A percentile compares a stretch with the other conserved stretches of the same genome.
Conservation (phyloP, 2,797 vertebrate genomes). For the Thripadectes ignobilis region DNA sequence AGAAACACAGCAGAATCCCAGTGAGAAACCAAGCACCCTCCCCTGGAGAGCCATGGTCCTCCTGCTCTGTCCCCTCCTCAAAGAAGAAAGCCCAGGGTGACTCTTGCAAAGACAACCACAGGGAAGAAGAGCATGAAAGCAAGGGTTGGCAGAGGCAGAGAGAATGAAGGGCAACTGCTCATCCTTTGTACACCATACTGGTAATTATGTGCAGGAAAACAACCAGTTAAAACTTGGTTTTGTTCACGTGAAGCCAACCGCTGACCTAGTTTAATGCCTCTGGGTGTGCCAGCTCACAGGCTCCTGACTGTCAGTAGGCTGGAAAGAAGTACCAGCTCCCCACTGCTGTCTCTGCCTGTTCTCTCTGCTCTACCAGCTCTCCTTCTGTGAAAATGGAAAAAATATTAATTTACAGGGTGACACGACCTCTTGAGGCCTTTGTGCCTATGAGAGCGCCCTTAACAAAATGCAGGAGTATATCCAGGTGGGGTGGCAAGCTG, state of each 20-base stretch:
- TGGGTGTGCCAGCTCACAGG: neutral
- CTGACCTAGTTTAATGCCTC: constrained; percentile 14
- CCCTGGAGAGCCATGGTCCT: neutral
- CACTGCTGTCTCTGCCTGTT: neutral
- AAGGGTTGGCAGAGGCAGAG: neutral
- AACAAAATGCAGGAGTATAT: neutral
- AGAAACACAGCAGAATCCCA: neutral
- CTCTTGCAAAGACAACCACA: neutral
- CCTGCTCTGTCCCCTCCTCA: neutral
- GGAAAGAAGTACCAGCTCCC: neutral
- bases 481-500: neutral
- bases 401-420: neutral
- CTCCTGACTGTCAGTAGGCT: neutral
- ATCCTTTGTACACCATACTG: neutral
- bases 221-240: neutral
- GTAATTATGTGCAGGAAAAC: neutral
- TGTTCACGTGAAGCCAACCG: neutral
- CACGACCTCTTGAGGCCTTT: neutral
- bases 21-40: neutral
- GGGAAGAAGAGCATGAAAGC: neutral
- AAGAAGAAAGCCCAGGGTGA: neutral
- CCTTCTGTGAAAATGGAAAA: neutral
- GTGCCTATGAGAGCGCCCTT: neutral
- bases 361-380: neutral
- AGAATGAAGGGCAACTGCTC: neutral